phyloP scores from a whole-genome alignment of 2,888 invertebrate species.

The Calephelis perditalis region DNA sequence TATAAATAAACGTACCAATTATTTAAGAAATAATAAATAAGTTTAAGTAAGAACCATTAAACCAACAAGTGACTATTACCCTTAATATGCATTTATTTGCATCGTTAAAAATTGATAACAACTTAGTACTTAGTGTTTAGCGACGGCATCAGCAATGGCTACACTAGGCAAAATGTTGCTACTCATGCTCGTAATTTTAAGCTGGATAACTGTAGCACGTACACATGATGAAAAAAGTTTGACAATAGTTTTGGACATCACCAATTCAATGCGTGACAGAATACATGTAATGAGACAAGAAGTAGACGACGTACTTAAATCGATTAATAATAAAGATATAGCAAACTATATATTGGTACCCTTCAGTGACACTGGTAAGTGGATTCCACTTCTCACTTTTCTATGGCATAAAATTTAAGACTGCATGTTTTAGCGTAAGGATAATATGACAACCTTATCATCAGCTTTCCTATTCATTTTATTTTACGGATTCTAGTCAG shows the following conservation, averaged over 20 bases:
- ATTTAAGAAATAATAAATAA: too few relatives aligned
- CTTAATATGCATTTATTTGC: not conserved
- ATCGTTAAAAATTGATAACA: not conserved
- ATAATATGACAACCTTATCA: too few relatives aligned
- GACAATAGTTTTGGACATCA: conserved; percentile 49
- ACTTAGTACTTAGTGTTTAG: conserved; percentile 1
- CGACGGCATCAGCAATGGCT: not conserved
- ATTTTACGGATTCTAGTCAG: too few relatives aligned
- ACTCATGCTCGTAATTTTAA: not conserved
- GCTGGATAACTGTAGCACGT: not conserved
- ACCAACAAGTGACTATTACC: not conserved
- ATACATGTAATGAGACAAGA: conserved; percentile 40
- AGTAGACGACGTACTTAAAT: conserved; percentile 29
- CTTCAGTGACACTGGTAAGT: conserved; percentile 34
- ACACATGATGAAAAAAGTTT: conserved; percentile 39
- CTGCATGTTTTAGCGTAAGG: too few relatives aligned
- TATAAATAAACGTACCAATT: too few relatives aligned
- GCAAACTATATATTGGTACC: conserved; percentile 31
- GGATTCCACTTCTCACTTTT: not conserved
- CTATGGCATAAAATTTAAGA: too few relatives aligned
- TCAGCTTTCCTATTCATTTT: too few relatives aligned
- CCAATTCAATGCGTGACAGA: conserved; percentile 45
- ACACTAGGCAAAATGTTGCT: not conserved
- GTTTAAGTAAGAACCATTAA: too few relatives aligned
- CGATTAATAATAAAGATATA: conserved; percentile 15